These are phyloP conservation scores for Periophthalmus magnuspinnatus DNA, from an alignment of 2,797 vertebrate species.

Conservation along the genomic window DNA sequence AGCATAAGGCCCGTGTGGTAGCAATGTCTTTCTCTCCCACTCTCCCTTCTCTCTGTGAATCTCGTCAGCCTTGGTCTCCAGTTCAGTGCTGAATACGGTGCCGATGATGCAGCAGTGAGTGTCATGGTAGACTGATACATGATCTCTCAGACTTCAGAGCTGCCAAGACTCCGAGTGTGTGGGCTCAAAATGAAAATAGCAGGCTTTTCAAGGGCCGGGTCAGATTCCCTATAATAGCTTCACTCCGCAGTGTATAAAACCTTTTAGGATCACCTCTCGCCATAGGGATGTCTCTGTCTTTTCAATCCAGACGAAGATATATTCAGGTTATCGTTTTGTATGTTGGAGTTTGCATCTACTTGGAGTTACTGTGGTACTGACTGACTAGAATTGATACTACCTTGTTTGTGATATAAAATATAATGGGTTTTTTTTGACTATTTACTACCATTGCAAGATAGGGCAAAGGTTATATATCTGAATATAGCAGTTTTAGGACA, in stretches of 20 bases:
- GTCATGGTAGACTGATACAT: conserved; percentile 53
- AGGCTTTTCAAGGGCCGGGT: conserved; percentile 50
- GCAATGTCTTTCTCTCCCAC: conserved; percentile 50
- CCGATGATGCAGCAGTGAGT: conserved; percentile 50
- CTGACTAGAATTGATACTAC: not conserved
- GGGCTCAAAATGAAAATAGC: conserved; percentile 67
- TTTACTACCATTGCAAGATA: too few species aligned
- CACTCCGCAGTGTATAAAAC: conserved; percentile 40
- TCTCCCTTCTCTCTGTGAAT: conserved; percentile 38
- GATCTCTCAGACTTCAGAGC: conserved; percentile 52
- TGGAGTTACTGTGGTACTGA: not conserved
- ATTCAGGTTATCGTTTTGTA: not conserved
- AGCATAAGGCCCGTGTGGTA: conserved; percentile 30
- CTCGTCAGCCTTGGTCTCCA: conserved; percentile 23
- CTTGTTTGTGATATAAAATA: too few species aligned
- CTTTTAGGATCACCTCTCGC: conserved; percentile 29
- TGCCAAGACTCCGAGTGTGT: conserved; percentile 62
- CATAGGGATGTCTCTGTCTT: conserved; percentile 15
- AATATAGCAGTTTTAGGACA: too few species aligned
- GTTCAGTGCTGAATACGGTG: conserved; percentile 20
- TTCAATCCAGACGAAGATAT: not conserved
- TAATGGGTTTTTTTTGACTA: too few species aligned
- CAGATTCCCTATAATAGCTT: conserved; percentile 61
- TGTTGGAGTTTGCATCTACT: not conserved
- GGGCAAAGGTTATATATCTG: too few species aligned